phyloP scores from a whole-genome alignment of 2,888 invertebrate species.

The Beris morrisii region DNA sequence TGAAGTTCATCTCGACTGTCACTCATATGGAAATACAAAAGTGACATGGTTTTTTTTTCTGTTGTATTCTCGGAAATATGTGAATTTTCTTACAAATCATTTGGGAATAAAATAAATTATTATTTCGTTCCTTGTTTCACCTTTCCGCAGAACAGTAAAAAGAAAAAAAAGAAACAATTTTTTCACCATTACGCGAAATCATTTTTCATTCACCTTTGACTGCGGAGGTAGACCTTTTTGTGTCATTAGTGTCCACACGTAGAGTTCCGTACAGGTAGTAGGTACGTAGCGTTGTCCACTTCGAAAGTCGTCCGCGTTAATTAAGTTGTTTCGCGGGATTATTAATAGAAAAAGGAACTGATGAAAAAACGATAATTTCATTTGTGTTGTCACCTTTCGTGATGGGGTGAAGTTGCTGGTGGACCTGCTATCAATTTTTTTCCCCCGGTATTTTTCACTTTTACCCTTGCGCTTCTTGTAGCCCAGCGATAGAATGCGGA shows the following conservation, averaged over 20 bases:
- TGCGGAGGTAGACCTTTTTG: slow-evolving; percentile 15
- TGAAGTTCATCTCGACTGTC: too few species aligned
- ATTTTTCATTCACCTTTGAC: slow-evolving; percentile 26
- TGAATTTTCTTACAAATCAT: too few species aligned
- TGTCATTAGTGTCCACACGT: slow-evolving; percentile 20
- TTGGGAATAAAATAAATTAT: too few species aligned
- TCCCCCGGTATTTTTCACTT: neutral
- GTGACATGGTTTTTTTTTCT: too few species aligned
- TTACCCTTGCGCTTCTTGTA: neutral
- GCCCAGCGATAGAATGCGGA: neutral
- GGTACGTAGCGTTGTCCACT: neutral
- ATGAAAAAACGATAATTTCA: slow-evolving; percentile 31
- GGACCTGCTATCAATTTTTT: slow-evolving; percentile 24
- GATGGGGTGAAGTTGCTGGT: slow-evolving; percentile 14
- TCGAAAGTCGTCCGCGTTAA: slow-evolving; percentile 19
- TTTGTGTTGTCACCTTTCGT: slow-evolving; percentile 27
- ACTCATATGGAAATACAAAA: too few species aligned
- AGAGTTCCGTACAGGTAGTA: too few species aligned
- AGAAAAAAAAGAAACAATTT: too few species aligned
- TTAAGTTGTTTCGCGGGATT: slow-evolving; percentile 30
- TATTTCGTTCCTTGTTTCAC: too few species aligned
- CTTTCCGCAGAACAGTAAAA: too few species aligned
- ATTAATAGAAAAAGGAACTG: slow-evolving; percentile 24
- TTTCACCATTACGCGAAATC: slow-evolving; percentile 26
- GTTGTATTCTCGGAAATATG: too few species aligned